Evolutionary conservation across 2,113 vertebrate species (phyloP), one percentile per base, ranked within the genome.

Genomic region (Ameiurus melas): DNA sequence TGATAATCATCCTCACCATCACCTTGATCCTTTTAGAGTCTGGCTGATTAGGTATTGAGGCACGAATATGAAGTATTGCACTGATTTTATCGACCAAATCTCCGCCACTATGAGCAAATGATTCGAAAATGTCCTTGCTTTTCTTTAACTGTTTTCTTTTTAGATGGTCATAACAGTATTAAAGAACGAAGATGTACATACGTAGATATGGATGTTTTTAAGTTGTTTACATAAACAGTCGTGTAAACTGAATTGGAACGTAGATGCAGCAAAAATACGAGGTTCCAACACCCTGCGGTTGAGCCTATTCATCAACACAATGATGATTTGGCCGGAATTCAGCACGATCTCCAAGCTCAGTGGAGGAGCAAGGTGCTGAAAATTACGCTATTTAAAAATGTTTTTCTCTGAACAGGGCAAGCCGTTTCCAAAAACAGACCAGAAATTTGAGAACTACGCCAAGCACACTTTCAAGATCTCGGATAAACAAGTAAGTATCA

Each of bases 371-470:
- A 64, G 88, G 85, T 89, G 87, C 85, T 89, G 64, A 90, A 87
- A 90, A 87, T 85, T 77, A 85, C 27, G 57, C 83, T 85, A 83
- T 60, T 85, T 39, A 84, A 68, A 71, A 64, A 73, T 68, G 75
- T 90, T 89, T 47, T 75, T 86, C 68, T 92, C 80, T 55, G 57
- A 47, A 86, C 90, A 96, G 96, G 95, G 95, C 9, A 95, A 92
- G 84, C 68, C 93, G 3, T 90, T 96, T 36, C 96, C 96, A 36
- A 96, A 95, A 92, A 95, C 94, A 0, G 94, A 96, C 91, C 95
- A 95, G 93, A 96, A 96, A 90, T 95, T 96, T 92, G 95, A 96
- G 90, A 96, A 96, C 80, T 96, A 89, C 57, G 93, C 94, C 85
- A 95, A 14, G 90, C 94, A 86, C 85, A 66, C 91, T 83, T 95